Percentiles rank a stretch among this genome's conserved stretches.
Evolutionary conservation across 92 coral and sea anemone genomes (phyloP).

Genomic region (Pocillopora meandrina): DNA sequence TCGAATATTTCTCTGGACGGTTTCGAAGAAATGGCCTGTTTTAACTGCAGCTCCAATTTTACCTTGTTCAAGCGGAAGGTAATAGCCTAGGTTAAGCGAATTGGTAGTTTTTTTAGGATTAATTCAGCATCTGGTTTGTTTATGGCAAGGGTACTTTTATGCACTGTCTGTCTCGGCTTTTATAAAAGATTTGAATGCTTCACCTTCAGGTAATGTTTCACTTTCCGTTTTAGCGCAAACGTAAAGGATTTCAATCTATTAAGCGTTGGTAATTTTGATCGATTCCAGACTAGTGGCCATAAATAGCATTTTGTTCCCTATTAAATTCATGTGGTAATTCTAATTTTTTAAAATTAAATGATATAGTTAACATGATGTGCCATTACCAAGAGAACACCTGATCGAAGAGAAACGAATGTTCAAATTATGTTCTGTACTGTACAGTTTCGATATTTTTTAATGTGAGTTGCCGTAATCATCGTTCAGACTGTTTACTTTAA

Average conservation of each 20-base stretch:
- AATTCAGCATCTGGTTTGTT: background rate
- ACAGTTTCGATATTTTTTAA: background rate
- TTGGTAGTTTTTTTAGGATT: background rate
- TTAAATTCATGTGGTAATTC: background rate
- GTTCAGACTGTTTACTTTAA: constrained; percentile 12
- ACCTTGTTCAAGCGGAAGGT: constrained; percentile 84
- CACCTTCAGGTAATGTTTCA: too few relatives aligned
- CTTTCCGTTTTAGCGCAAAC: background rate
- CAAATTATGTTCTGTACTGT: background rate
- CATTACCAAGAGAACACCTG: background rate
- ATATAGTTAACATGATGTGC: background rate
- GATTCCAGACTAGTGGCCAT: background rate
- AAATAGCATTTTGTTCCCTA: background rate
- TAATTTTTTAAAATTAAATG: background rate
- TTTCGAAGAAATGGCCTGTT: constrained; percentile 81
- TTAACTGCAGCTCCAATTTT: constrained; percentile 72
- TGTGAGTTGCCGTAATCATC: background rate
- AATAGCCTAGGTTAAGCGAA: background rate
- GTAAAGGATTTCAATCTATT: background rate
- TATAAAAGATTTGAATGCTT: too few relatives aligned
- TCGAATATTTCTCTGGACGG: constrained; percentile 19
- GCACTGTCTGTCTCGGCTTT: too few relatives aligned
- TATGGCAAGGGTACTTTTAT: background rate
- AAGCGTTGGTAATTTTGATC: background rate
- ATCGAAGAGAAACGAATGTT: background rate